Evolutionary conservation across 2,888 invertebrate genomes (phyloP).

Genomic region (Apamea monoglypha): DNA sequence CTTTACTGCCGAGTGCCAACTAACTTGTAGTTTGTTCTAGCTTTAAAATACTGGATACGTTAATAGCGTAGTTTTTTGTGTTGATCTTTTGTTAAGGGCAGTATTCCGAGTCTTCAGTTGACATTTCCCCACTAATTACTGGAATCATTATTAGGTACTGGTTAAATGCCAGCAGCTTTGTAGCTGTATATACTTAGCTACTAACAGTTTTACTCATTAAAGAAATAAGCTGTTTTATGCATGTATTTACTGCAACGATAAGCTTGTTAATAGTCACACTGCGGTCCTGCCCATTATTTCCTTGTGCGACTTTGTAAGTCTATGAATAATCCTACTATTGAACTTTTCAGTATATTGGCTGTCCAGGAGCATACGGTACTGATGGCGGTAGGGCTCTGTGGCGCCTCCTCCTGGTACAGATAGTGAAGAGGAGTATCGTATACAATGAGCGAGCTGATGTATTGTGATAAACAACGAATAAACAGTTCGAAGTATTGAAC

Average conservation of each 20-base stretch:
- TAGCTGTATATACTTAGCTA: not conserved
- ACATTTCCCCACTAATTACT: conserved; percentile 8
- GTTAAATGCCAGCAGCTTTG: conserved; percentile 8
- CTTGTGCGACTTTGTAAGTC: not conserved
- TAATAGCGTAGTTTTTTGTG: not conserved
- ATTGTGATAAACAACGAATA: conserved; percentile 38
- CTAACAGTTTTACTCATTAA: not conserved
- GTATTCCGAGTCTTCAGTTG: not conserved
- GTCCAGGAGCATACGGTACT: no score
- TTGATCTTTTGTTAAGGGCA: conserved; percentile 11
- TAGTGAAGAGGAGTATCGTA: conserved; percentile 14
- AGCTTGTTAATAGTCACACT: not conserved
- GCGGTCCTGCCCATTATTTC: not conserved
- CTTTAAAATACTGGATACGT: conserved; percentile 7
- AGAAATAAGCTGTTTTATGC: not conserved
- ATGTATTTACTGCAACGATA: not conserved
- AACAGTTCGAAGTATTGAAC: conserved; percentile 30
- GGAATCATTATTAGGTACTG: no score
- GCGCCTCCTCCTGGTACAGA: conserved; percentile 5
- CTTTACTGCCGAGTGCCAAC: conserved; percentile 19
- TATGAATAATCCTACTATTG: not conserved
- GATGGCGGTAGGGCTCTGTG: not conserved
- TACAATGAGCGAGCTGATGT: conserved; percentile 23
- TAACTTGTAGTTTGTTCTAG: conserved; percentile 11
- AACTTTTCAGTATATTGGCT: not conserved